phyloP scores from a whole-genome alignment of 2,113 vertebrate genomes.

The Psammodynastes pulverulentus region DNA sequence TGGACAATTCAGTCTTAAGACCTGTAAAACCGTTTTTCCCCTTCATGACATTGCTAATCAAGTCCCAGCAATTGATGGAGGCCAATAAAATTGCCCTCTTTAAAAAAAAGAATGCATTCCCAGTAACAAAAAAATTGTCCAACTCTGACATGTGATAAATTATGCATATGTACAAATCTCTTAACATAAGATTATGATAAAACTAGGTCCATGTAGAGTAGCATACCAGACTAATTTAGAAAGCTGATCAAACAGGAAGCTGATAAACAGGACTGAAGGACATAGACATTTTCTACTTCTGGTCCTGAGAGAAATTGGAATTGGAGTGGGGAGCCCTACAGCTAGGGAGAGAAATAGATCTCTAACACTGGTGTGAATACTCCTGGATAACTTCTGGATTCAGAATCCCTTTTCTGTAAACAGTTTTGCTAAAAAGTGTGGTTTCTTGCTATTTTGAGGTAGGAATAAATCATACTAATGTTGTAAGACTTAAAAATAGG shows the following conservation, averaged over 20 bases:
- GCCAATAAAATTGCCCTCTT: neutral
- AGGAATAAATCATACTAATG: neutral
- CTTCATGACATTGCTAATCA: neutral
- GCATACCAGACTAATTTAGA: neutral
- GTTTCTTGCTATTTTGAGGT: neutral
- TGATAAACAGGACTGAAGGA: neutral
- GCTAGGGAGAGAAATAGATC: neutral
- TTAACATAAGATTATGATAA: neutral
- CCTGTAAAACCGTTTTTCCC: neutral
- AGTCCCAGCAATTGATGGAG: neutral
- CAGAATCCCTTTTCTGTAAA: neutral
- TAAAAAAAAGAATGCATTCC: neutral
- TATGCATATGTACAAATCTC: neutral
- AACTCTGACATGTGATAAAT: neutral
- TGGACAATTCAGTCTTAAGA: neutral
- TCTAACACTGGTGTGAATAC: neutral
- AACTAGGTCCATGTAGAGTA: neutral
- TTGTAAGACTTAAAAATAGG: neutral
- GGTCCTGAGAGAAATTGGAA: neutral
- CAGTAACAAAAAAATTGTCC: neutral
- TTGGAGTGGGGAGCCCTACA: neutral
- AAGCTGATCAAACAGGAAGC: neutral
- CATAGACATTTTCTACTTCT: neutral
- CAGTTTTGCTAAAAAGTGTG: neutral
- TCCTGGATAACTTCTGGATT: neutral